A percentile compares a stretch with the other conserved stretches of the same genome.
These are phyloP conservation scores for Drosophila meridiana DNA, from an alignment of 2,888 invertebrate genomes.

Conservation along the genomic window DNA sequence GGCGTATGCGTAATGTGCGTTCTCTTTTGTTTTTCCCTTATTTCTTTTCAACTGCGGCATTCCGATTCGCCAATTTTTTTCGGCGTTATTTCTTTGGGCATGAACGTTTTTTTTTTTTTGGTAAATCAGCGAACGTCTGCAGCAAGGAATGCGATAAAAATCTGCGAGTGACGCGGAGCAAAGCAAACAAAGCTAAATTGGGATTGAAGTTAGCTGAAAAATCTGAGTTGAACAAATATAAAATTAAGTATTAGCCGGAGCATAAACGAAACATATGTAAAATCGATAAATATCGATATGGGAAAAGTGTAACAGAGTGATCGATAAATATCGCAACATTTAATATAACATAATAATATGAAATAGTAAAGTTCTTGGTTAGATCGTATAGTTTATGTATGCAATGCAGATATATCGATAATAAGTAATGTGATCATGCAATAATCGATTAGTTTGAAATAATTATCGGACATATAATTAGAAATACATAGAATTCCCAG, in stretches of 20 bases:
- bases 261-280: not conserved
- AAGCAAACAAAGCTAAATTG: not conserved
- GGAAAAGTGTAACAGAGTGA: not conserved
- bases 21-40: not conserved
- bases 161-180: not conserved
- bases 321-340: not conserved
- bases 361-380: not conserved
- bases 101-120: not conserved
- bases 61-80: conserved; percentile 6
- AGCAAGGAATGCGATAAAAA: conserved; percentile 5
- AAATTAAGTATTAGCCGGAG: not conserved
- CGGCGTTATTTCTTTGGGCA: not conserved
- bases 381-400: no score
- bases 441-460: not conserved
- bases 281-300: not conserved
- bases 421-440: not conserved
- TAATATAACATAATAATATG: not conserved
- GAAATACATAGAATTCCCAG: no score
- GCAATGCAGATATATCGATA: not conserved
- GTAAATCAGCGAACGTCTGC: conserved; percentile 4
- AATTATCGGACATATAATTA: no score
- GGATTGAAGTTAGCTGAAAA: not conserved
- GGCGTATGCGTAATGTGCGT: conserved; percentile 36
- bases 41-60: not conserved
- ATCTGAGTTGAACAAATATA: not conserved